Conservation (phyloP, 2,113 vertebrate genomes). For the Serinus canaria region DNA sequence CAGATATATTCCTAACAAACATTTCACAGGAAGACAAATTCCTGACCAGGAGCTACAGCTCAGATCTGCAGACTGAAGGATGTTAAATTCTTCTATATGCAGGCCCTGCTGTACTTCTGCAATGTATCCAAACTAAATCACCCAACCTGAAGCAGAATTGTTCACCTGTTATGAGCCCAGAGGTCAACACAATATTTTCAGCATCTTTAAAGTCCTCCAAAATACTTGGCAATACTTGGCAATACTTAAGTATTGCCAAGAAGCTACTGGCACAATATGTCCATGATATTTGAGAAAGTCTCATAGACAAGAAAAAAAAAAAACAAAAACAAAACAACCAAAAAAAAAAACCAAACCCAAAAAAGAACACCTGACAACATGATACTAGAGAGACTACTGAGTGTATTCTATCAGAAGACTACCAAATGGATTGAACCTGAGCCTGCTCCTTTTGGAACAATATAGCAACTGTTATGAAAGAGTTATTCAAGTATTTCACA, state of each 20-base stretch:
- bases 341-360: no score
- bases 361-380: not conserved
- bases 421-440: not conserved
- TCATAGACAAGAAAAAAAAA: not conserved
- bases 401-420: not conserved
- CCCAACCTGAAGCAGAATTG: not conserved
- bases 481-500: not conserved
- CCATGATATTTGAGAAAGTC: not conserved
- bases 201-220: not conserved
- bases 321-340: no score
- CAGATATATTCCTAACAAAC: not conserved
- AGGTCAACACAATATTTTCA: not conserved
- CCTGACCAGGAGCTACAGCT: not conserved
- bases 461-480: not conserved
- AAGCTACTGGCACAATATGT: not conserved
- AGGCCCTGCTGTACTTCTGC: not conserved
- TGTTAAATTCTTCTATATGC: not conserved
- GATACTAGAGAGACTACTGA: not conserved
- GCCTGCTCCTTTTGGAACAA: not conserved
- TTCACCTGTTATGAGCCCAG: not conserved
- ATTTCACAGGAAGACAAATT: not conserved
- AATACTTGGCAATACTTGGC: no score
- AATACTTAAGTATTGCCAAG: not conserved
- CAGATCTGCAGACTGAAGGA: not conserved
- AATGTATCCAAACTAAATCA: not conserved